These are phyloP conservation scores for Vulpes ferrilata DNA, from an alignment of 2,113 vertebrate genomes.

Conservation along the genomic window DNA sequence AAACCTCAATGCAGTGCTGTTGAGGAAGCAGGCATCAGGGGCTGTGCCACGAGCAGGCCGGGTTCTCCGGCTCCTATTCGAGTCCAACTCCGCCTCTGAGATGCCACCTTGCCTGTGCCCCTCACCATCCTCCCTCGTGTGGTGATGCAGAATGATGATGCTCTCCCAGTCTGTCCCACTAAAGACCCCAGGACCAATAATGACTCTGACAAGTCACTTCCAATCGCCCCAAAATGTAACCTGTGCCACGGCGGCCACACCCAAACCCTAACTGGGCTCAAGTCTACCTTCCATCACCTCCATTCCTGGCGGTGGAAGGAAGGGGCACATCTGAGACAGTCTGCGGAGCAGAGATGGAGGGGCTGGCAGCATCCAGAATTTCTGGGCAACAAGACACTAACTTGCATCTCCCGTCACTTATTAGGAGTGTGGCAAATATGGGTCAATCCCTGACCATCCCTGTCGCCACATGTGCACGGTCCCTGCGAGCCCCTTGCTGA, in stretches of 20 bases:
- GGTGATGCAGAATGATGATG: not conserved
- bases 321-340: not conserved
- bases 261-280: not conserved
- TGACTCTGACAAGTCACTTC: not conserved
- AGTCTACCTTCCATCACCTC: not conserved
- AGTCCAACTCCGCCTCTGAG: not conserved
- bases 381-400: not conserved
- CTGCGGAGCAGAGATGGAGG: no score
- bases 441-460: not conserved
- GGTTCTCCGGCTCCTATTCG: no score
- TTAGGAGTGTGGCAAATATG: not conserved
- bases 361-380: not conserved
- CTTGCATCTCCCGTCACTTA: not conserved
- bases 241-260: not conserved
- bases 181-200: not conserved
- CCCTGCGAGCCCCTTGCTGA: no score
- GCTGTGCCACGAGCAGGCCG: not conserved
- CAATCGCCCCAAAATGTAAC: not conserved
- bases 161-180: not conserved
- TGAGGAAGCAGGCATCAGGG: not conserved
- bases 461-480: fast-evolving
- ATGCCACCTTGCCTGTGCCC: fast-evolving
- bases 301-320: not conserved
- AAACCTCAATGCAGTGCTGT: not conserved
- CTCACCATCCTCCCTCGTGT: not conserved